Base-by-base conservation (phyloP, 2,113 vertebrate genomes). In the Pseudorasbora parva region DNA sequence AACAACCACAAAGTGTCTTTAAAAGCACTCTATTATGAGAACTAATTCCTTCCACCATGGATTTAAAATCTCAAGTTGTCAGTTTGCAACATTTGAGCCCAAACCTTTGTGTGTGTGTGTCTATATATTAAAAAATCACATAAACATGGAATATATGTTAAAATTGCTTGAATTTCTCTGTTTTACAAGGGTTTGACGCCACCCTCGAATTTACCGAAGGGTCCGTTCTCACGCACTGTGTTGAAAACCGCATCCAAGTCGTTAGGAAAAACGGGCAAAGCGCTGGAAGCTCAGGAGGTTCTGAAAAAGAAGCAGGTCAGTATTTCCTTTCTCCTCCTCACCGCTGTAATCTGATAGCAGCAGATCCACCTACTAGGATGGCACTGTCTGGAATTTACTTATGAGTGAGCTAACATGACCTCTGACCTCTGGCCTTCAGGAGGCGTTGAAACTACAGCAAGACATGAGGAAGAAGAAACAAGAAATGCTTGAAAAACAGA, bases 381-480 rank as follows among this genome's bases (percentile, higher is more conserved):
- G 76, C 75, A 62, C n/a, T 10, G 75, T 77, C 41, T 72, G 15
- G 51, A 30, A 47, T 81, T 33, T 82, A 86, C 15, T 62, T 74
- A 27, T 54, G 23, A 23, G 9, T 82, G 12, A 4, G 25, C 27
- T 78, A 23, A 73, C 59, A 15, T 64, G 23, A 66, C 64, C 1
- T 49, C 23, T 47, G 72, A 87, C 85, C 66, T n/a, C 62, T 2
- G 25, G 84, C 5, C 0, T 25, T 87, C 37, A 99, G 98, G 97
- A 99, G 88, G 94, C 98, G 62, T 90, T 99, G 88, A 99, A 98
- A 84, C 92, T 99, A 72, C 98, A 99, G 80, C 97, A 98, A 87
- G 98, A 98, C 90, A 99, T 99, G 98, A 96, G 96, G 81, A 99
- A 98, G 93, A 98, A 98, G 93, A 98, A 96, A 88, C 98, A 99